Conservation (phyloP, 2,113 vertebrate species). For the Neotragus moschatus region DNA sequence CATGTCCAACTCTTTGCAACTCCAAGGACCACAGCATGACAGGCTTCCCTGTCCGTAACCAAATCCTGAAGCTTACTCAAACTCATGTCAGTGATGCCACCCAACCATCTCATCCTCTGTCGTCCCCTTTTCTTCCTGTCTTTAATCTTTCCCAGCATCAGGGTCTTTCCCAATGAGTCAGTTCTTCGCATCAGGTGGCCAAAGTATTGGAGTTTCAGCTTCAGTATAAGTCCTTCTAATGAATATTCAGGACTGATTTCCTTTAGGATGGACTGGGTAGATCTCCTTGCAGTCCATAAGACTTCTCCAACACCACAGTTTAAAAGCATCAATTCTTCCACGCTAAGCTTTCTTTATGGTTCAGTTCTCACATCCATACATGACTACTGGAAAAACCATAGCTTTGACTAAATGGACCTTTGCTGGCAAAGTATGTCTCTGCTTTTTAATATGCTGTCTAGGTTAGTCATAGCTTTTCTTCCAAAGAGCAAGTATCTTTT, state of each 20-base stretch:
- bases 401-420: neutral
- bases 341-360: neutral
- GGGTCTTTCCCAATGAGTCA: neutral
- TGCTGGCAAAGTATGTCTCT: neutral
- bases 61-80: neutral
- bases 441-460: neutral
- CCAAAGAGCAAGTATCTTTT: neutral
- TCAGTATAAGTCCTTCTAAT: neutral
- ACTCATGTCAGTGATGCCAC: neutral
- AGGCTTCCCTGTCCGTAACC: neutral
- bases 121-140: neutral
- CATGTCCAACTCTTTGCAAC: neutral
- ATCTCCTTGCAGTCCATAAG: neutral
- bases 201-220: neutral
- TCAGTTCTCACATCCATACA: neutral
- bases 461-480: neutral
- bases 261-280: neutral
- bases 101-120: neutral
- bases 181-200: neutral
- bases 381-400: neutral
- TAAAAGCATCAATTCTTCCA: neutral
- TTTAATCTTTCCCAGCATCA: neutral
- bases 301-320: neutral
- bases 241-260: neutral
- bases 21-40: rapidly evolving